Evolutionary conservation across 2,113 vertebrate species (phyloP).

Genomic region (Eolophus roseicapilla): DNA sequence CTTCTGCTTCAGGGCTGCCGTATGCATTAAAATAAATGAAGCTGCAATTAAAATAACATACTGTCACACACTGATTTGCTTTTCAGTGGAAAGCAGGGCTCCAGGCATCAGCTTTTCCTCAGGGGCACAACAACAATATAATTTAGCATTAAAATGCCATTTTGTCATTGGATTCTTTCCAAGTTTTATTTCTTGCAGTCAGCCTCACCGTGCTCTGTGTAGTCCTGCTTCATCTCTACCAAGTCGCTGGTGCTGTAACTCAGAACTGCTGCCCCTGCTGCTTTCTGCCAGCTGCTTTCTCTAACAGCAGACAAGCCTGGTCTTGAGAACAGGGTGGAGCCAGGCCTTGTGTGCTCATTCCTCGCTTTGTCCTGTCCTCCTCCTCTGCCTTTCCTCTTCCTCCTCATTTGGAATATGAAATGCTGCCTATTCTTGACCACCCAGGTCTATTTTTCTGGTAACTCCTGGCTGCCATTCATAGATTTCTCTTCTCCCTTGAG

Average conservation of each 20-base stretch:
- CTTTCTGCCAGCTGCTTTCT: not conserved
- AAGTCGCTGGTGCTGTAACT: not conserved
- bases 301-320: not conserved
- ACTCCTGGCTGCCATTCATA: not conserved
- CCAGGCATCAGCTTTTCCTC: not conserved
- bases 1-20: not conserved
- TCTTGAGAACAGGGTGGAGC: not conserved
- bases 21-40: not conserved
- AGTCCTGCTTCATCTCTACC: not conserved
- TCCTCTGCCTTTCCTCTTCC: not conserved
- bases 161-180: not conserved
- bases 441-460: not conserved
- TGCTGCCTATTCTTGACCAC: not conserved
- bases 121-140: not conserved
- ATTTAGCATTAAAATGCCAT: constrained; percentile 9
- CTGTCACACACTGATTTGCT: not conserved
- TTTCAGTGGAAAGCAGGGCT: not conserved
- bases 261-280: not conserved
- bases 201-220: not conserved
- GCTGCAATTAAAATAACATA: not conserved
- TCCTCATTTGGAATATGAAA: not conserved
- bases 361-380: not conserved
- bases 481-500: not conserved
- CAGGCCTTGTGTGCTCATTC: not conserved
- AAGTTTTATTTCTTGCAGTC: not conserved